Percentiles rank a stretch among this genome's conserved stretches.
Conservation (phyloP, 1,140 invertebrate genomes). For the Caenorhabditis remanei region DNA sequence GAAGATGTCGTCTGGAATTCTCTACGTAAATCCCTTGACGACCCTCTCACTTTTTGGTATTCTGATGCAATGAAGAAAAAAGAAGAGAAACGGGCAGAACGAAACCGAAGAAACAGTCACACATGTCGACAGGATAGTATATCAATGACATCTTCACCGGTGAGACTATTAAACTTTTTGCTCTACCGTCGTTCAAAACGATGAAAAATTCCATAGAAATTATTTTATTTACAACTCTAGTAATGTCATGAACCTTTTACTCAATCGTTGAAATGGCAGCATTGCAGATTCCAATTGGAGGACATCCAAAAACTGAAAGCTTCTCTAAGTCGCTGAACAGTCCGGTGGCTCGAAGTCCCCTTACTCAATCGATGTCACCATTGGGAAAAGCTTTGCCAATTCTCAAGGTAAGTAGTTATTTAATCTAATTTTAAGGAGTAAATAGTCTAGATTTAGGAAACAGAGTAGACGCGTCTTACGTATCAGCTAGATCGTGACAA, state of each 20-base stretch:
- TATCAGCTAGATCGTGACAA: too few relatives aligned
- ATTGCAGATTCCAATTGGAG: conserved; percentile 26
- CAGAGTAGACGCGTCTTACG: too few relatives aligned
- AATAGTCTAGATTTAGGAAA: background rate
- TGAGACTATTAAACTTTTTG: background rate
- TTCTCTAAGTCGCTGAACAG: background rate
- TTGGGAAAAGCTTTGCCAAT: background rate
- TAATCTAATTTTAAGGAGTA: background rate
- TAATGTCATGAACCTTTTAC: background rate
- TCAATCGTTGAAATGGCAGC: background rate
- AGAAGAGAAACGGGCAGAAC: background rate
- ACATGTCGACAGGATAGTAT: background rate
- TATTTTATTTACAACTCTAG: background rate
- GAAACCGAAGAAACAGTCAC: background rate
- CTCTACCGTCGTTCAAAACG: background rate
- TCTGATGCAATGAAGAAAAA: background rate
- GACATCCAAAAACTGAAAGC: background rate
- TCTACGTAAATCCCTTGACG: background rate
- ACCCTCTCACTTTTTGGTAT: background rate
- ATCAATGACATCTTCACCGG: background rate
- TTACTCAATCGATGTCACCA: background rate
- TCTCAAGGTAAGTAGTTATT: background rate
- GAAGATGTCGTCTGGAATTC: conserved; percentile 4
- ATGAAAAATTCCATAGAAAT: background rate
- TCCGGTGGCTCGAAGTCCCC: background rate